Conservation (phyloP, 2,797 vertebrate species). For the Crenuchus spilurus region DNA sequence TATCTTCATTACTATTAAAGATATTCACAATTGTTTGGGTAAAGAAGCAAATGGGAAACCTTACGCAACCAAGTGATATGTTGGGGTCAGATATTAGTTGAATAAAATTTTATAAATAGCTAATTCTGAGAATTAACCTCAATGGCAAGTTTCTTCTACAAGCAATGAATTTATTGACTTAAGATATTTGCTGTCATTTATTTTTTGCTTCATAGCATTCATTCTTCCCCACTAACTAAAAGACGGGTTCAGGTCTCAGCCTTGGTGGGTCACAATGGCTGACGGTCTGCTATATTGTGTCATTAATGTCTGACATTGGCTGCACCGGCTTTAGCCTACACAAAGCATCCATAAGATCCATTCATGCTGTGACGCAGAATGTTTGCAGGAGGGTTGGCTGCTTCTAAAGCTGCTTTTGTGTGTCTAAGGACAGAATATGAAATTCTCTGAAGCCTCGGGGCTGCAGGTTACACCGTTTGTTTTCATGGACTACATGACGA, state of each 20-base stretch:
- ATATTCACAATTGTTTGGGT: too few species aligned
- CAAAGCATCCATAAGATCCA: background rate
- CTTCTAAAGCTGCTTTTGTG: slow-evolving; percentile 2
- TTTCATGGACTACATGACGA: background rate
- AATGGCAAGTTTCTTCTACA: background rate
- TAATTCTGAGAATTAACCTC: background rate
- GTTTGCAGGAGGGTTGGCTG: background rate
- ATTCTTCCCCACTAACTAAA: background rate
- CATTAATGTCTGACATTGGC: background rate
- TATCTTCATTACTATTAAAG: too few species aligned
- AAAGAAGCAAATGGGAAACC: too few species aligned
- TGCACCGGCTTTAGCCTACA: background rate
- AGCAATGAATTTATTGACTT: background rate
- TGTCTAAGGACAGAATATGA: background rate
- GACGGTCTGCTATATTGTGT: background rate
- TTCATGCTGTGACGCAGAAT: slow-evolving; percentile 1
- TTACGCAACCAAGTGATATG: background rate
- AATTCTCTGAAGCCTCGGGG: background rate
- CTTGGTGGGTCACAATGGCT: background rate
- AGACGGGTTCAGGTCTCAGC: background rate
- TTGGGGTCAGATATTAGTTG: background rate
- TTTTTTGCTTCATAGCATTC: background rate
- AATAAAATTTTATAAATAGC: background rate
- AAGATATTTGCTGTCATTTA: background rate
- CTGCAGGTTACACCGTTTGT: background rate